Percentiles rank a stretch among this genome's conserved stretches.
Conservation (phyloP, 1,140 invertebrate species). For the Plutomurus gul region DNA sequence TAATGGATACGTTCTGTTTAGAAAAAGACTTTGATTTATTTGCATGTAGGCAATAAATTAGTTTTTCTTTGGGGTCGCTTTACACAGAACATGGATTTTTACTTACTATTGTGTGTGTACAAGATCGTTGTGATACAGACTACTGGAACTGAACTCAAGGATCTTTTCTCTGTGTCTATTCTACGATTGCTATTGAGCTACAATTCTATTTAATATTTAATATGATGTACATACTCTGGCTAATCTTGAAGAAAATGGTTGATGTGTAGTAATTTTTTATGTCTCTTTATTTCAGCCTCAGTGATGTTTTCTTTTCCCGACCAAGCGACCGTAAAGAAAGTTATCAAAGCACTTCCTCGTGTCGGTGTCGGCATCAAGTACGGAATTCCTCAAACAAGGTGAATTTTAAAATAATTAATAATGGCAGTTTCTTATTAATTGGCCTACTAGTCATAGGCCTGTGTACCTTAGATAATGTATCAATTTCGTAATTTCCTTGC, state of each 20-base stretch:
- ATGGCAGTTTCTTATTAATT: not conserved
- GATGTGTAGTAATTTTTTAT: not conserved
- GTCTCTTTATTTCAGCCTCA: slow-evolving; percentile 74
- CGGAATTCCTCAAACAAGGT: slow-evolving; percentile 95
- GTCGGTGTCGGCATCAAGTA: slow-evolving; percentile 99
- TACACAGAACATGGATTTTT: no score
- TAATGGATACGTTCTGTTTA: not conserved
- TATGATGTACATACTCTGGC: no score
- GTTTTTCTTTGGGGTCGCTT: no score
- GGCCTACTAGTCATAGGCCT: not conserved
- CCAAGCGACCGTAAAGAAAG: slow-evolving; percentile 95
- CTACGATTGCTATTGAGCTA: no score
- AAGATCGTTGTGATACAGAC: no score
- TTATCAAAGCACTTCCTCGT: slow-evolving; percentile 94
- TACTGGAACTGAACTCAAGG: no score
- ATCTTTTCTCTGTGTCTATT: no score
- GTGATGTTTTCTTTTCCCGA: slow-evolving; percentile 98
- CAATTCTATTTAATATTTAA: no score
- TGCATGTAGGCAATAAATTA: not conserved
- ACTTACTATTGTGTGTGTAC: no score
- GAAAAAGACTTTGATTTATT: not conserved
- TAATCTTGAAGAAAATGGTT: no score
- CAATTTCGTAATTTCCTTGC: no score
- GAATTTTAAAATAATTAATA: slow-evolving; percentile 53
- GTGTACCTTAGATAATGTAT: not conserved